Evolutionary conservation across 2,888 invertebrate genomes (phyloP), one percentile per base, ranked within the genome.

Genomic region (Spialia ferax): DNA sequence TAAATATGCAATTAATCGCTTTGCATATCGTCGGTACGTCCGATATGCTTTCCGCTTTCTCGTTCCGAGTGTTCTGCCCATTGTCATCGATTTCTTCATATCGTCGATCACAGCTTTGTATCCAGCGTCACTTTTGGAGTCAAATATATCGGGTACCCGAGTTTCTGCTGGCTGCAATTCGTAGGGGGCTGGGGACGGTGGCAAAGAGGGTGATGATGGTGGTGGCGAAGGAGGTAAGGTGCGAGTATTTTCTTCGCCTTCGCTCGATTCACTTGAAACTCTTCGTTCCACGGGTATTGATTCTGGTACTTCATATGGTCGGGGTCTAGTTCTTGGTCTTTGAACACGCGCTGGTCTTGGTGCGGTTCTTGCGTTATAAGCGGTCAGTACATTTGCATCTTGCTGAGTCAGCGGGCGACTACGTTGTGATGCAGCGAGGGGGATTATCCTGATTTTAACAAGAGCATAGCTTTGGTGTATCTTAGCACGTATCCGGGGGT

Each of bases 21-120:
- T 94, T 0, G 94, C 94, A 70, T 94, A 94, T 1, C 94, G 83
- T 18, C 94, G 79, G 78, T 94, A 94, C 0, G 94, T 94, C 29
- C 94, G 79, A 63, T 94, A 94, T 0, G 87, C 90, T 82, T 94
- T 93, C 52, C 94, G 87, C 73, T 94, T 94, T 56, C 90, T 83
- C 0, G 93, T 78, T 5, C 94, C 91, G 0, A 94, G 81, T 0
- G 91, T 89, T 56, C 93, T 84, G 0, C 94, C 94, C 90, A 93
- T 91, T 0, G 89, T 90, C 94, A 94, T 94, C 0, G 93, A 93
- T 73, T 94, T 94, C 74, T 94, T 94, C 94, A 94, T 94, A 26
- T 94, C 94, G 73, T 94, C 94, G 15, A 94, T 94, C 0, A 94
- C 93, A 1, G 94, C 93, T 83, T 94, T 94, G 74, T 94, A 94